These are phyloP conservation scores for Rostratula benghalensis DNA, from an alignment of 2,113 vertebrate species.

Conservation along the genomic window DNA sequence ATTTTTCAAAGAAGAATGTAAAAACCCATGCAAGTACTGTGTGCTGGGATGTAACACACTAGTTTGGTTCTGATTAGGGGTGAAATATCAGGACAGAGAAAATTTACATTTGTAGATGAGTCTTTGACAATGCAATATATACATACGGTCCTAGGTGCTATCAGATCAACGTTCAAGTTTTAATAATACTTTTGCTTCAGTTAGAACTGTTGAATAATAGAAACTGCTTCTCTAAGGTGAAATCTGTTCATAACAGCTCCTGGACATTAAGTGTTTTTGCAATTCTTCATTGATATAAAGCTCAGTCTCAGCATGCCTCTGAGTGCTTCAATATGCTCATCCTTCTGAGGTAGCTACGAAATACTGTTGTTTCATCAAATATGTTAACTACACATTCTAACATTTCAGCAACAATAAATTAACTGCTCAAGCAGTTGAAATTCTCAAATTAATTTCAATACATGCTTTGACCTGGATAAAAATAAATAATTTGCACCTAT, in stretches of 20 bases:
- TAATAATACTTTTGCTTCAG: slow-evolving; percentile 47
- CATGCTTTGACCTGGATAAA: slow-evolving; percentile 53
- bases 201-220: slow-evolving; percentile 34
- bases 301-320: neutral
- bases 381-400: neutral
- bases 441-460: slow-evolving; percentile 62
- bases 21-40: neutral
- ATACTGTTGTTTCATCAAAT: neutral
- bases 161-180: slow-evolving; percentile 67
- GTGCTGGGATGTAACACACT: neutral
- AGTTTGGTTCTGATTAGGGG: neutral
- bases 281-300: neutral
- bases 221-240: slow-evolving; percentile 51
- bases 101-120: neutral
- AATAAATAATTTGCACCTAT: slow-evolving; percentile 60
- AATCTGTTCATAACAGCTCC: neutral
- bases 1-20: neutral
- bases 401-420: slow-evolving; percentile 53
- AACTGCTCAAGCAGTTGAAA: slow-evolving; percentile 41
- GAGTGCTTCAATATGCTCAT: neutral
- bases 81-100: neutral
- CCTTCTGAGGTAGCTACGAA: neutral
- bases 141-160: slow-evolving; percentile 21
- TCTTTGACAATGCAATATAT: neutral
- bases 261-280: neutral